A percentile compares a stretch with the other conserved stretches of the same genome.
Conservation (phyloP, 1,140 invertebrate genomes). For the Ips nitidus region DNA sequence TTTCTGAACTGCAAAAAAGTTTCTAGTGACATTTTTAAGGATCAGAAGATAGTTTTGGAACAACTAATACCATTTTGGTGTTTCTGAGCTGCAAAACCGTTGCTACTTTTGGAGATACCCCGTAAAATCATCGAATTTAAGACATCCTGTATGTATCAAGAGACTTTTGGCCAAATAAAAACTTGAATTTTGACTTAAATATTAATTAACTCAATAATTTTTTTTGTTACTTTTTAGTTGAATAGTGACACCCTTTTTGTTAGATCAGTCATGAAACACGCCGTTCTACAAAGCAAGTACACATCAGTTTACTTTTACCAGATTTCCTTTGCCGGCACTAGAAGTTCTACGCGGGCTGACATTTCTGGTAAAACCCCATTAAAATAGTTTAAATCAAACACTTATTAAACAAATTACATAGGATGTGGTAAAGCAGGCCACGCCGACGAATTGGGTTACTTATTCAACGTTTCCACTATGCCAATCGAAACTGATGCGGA, state of each 20-base stretch:
- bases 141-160: no score
- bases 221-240: slow-evolving; percentile 8
- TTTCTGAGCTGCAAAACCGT: no score
- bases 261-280: slow-evolving; percentile 19
- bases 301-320: slow-evolving; percentile 19
- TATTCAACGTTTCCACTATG: slow-evolving; percentile 18
- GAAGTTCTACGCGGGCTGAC: neutral
- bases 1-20: no score
- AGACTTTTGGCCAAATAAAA: no score
- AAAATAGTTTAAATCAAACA: neutral
- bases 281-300: slow-evolving; percentile 8
- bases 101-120: no score
- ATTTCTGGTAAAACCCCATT: slow-evolving; percentile 4
- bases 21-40: no score
- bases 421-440: slow-evolving; percentile 17
- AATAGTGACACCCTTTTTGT: slow-evolving; percentile 10
- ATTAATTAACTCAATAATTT: neutral
- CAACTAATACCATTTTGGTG: no score
- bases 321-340: slow-evolving; percentile 16
- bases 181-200: neutral
- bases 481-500: slow-evolving; percentile 19
- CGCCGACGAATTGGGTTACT: slow-evolving; percentile 13
- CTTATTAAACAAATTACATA: neutral
- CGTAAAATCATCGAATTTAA: no score
- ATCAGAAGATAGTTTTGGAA: no score